Percentiles rank a stretch among this genome's conserved stretches.
These are phyloP conservation scores for Drosophila murphyi DNA, from an alignment of 1,140 invertebrate genomes.

Conservation along the genomic window DNA sequence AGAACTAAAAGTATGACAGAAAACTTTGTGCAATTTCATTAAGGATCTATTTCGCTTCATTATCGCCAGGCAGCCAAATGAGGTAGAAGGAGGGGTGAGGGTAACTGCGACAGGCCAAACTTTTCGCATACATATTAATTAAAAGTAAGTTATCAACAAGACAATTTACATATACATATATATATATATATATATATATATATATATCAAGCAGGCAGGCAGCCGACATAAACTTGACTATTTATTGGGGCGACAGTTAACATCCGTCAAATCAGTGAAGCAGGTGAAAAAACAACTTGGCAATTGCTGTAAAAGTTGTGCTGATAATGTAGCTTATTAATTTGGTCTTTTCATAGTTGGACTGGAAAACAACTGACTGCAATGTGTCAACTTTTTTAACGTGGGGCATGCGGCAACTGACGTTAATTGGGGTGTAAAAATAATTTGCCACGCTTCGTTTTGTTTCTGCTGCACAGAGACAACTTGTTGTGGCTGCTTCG, in stretches of 20 bases:
- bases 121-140: slow-evolving; percentile 67
- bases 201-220: slow-evolving; percentile 32
- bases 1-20: slow-evolving; percentile 23
- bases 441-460: slow-evolving; percentile 54
- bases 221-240: slow-evolving; percentile 9
- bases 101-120: slow-evolving; percentile 21
- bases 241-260: slow-evolving; percentile 6
- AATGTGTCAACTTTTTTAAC: slow-evolving; percentile 3
- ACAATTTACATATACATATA: slow-evolving; percentile 29
- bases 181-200: slow-evolving; percentile 17
- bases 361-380: slow-evolving; percentile 8
- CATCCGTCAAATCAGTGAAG: slow-evolving; percentile 50
- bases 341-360: slow-evolving; percentile 47
- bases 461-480: slow-evolving; percentile 39
- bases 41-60: slow-evolving; percentile 63
- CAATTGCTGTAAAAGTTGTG: slow-evolving; percentile 25
- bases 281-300: slow-evolving; percentile 38
- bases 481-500: slow-evolving; percentile 4
- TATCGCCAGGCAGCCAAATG: slow-evolving; percentile 1
- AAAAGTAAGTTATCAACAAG: slow-evolving; percentile 50
- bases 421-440: slow-evolving; percentile 62
- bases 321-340: slow-evolving; percentile 54
- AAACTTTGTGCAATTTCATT: slow-evolving; percentile 63
- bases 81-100: no score
- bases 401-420: background rate